These are phyloP conservation scores for Xestia ashworthii DNA, from an alignment of 2,888 invertebrate species.

Conservation along the genomic window DNA sequence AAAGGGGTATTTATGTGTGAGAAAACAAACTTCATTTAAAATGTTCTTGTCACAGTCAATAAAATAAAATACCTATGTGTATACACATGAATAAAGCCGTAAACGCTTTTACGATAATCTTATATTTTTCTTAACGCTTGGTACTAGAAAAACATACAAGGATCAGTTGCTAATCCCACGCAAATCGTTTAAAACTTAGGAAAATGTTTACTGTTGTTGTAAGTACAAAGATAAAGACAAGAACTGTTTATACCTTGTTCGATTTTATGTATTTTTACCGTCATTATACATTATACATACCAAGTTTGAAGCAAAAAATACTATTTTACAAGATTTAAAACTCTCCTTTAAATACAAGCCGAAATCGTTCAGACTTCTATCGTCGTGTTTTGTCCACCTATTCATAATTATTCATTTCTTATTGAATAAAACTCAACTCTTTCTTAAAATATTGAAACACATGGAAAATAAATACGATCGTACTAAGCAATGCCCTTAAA, in stretches of 20 bases:
- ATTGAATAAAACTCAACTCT: no score
- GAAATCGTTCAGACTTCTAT: neutral
- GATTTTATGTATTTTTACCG: conserved; percentile 39
- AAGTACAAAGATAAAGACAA: conserved; percentile 28
- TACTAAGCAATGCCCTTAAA: neutral
- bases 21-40: conserved; percentile 52
- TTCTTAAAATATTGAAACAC: no score
- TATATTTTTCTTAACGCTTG: conserved; percentile 34
- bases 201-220: conserved; percentile 44
- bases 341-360: neutral
- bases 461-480: neutral
- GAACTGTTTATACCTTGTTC: conserved; percentile 5
- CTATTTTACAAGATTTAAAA: neutral
- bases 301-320: neutral
- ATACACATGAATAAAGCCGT: conserved; percentile 24
- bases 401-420: neutral
- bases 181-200: conserved; percentile 35
- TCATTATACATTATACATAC: neutral
- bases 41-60: conserved; percentile 34
- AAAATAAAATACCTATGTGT: conserved; percentile 38
- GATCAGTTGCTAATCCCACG: conserved; percentile 54
- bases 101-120: conserved; percentile 47
- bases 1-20: conserved; percentile 29
- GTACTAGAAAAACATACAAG: conserved; percentile 46
- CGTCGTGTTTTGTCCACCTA: neutral